These are phyloP conservation scores for Camponotus floridanus DNA, from an alignment of 1,140 invertebrate species.

Conservation along the genomic window DNA sequence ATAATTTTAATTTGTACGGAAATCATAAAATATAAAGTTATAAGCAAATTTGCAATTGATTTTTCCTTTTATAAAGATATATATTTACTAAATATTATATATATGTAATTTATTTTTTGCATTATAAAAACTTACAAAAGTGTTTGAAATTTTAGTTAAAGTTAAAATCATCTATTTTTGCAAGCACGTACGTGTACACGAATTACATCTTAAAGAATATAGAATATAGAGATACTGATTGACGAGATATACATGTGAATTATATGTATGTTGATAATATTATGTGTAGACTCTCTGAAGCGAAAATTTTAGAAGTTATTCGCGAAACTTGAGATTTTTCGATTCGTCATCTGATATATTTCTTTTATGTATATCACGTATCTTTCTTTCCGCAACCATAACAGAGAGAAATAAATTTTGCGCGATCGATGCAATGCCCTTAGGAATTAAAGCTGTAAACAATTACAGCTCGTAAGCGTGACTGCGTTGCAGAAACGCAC, in stretches of 20 bases:
- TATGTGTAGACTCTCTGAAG: not conserved
- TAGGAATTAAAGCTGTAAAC: conserved; percentile 11
- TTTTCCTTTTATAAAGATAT: not conserved
- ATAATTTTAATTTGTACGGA: not conserved
- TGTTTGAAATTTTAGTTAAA: too few relatives aligned
- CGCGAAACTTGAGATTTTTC: conserved; percentile 48
- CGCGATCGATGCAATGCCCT: not conserved
- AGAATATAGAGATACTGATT: not conserved
- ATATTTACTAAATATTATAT: not conserved
- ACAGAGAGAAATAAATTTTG: conserved; percentile 36
- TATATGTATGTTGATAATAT: not conserved
- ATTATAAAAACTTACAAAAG: too few relatives aligned
- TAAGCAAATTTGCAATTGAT: not conserved
- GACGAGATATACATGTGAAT: not conserved
- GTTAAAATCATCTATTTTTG: too few relatives aligned
- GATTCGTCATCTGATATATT: conserved; percentile 59
- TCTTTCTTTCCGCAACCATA: conserved; percentile 1
- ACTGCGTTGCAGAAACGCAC: not conserved
- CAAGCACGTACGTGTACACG: too few relatives aligned
- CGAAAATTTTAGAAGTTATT: conserved; percentile 21
- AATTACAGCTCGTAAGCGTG: conserved; percentile 7
- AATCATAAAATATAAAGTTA: not conserved
- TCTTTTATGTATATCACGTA: not conserved
- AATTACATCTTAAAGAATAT: not conserved
- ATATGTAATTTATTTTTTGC: too few relatives aligned